Base-by-base conservation (phyloP, 2,888 invertebrate species). In the Rambutsinella grinnellia region DNA sequence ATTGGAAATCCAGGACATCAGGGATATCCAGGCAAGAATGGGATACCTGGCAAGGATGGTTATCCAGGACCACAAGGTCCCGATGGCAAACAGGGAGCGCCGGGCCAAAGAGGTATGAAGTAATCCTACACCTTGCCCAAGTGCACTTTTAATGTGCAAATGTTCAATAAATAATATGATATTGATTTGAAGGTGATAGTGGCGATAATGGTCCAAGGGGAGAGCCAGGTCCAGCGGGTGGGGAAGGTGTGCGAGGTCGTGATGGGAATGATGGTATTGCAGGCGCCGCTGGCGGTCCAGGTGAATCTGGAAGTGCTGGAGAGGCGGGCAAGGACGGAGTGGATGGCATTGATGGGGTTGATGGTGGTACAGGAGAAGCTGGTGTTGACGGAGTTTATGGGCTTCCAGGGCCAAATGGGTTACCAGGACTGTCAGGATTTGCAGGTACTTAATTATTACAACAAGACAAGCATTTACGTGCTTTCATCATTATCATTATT, bases 21-120 rank as follows among this genome's bases (percentile, higher is more conserved):
- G n/a, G 70, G 70, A 56, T 1, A 3, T 1, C 62, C 58, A 19
- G 70, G 70, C 36, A 44, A 19, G 46, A n/a, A 49, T 17, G 70
- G 70, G 21, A n/a, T 27, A 2, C 36, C 53, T 13, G 69, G 69
- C 21, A 8, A 26, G 2, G 47, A 62, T 19, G 71, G 71, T 21
- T 1, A 10, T n/a, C 63, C 56, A 6, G 66, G 66, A 56, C 36
- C 54, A 27, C 15, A 51, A n/a, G 70, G 70, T 21, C n/a, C 13
- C 17, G 49, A 23, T 15, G 66, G 66, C 19, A 17, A 10, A 6
- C 1, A 15, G 23, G 68, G 68, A 21, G 27, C 23, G 17, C 36
- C 44, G 23, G 68, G 68, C 24, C 2, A 15, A 27, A 47, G 8
- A 51, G 68, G n/a, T n/a, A n/a, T 17, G 5, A 28, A 28, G 6